Evolutionary conservation across 2,888 invertebrate genomes (phyloP).

Genomic region (Eumerus sabulonum): DNA sequence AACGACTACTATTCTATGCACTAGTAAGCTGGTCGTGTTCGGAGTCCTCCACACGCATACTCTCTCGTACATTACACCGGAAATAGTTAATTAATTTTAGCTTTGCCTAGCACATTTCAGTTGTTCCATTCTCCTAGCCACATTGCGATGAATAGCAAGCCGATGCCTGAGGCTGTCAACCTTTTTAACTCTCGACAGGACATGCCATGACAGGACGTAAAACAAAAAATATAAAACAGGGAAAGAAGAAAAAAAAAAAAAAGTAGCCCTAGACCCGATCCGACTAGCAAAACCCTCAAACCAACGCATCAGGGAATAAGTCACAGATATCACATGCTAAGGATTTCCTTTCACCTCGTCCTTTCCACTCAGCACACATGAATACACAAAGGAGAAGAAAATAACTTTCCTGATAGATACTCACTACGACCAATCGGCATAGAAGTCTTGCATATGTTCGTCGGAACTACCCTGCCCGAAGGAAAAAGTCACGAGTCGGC

Average conservation of each 20-base stretch:
- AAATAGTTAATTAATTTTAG: conserved; percentile 59
- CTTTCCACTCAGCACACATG: neutral
- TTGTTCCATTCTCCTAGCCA: neutral
- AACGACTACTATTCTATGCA: neutral
- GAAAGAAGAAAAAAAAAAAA: neutral
- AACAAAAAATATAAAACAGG: conserved; percentile 2
- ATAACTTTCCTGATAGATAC: neutral
- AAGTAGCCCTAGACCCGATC: conserved; percentile 1
- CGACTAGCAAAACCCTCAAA: neutral
- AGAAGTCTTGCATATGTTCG: neutral
- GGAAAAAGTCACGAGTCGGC: neutral
- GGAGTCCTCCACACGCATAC: too few species aligned
- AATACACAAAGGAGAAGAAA: too few species aligned
- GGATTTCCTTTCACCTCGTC: conserved; percentile 4
- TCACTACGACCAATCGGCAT: neutral
- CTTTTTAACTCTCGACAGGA: conserved; percentile 30
- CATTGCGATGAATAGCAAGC: conserved; percentile 2
- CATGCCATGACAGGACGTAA: conserved; percentile 19
- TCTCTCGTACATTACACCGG: neutral
- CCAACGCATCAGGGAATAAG: too few species aligned
- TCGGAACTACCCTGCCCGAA: neutral
- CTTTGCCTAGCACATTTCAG: conserved; percentile 45
- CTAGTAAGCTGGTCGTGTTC: too few species aligned
- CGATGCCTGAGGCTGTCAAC: conserved; percentile 30
- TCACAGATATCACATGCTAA: neutral